Conservation (phyloP, 2,888 invertebrate species). For the Limenitis camilla region DNA sequence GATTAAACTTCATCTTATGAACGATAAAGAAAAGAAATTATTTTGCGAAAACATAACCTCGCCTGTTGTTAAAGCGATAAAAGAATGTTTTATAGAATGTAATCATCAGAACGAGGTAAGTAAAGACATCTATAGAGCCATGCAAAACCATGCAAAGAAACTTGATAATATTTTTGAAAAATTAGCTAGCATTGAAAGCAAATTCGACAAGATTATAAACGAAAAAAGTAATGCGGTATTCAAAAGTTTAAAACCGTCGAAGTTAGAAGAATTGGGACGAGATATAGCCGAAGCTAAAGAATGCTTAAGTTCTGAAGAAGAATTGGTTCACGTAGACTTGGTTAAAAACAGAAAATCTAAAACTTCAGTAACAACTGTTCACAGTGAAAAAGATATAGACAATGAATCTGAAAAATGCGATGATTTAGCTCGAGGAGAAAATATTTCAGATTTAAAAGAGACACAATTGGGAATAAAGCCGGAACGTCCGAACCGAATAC, state of each 20-base stretch:
- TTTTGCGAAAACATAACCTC: conserved; percentile 49
- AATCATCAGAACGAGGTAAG: conserved; percentile 31
- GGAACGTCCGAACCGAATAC: conserved; percentile 44
- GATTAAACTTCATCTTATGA: conserved; percentile 63
- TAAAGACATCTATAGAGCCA: conserved; percentile 34
- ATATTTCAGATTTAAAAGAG: conserved; percentile 24
- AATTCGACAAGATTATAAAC: conserved; percentile 31
- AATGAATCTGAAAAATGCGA: conserved; percentile 9
- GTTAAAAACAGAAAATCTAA: conserved; percentile 29
- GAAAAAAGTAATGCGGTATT: conserved; percentile 14
- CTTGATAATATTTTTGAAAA: conserved; percentile 47
- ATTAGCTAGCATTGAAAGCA: conserved; percentile 46
- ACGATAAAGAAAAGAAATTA: conserved; percentile 48
- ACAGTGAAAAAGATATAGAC: conserved; percentile 16
- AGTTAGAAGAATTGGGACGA: conserved; percentile 46
- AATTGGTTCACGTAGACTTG: conserved; percentile 35
- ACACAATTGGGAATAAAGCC: conserved; percentile 33
- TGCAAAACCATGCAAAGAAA: conserved; percentile 39
- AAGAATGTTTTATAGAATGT: conserved; percentile 44
- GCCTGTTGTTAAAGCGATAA: conserved; percentile 51
- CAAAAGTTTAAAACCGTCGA: conserved; percentile 35
- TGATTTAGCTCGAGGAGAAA: conserved; percentile 36
- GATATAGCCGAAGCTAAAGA: conserved; percentile 40
- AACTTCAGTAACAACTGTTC: conserved; percentile 20
- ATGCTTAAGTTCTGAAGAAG: conserved; percentile 42